Base-by-base conservation (phyloP, 1,140 invertebrate species). In the Augochlora pura region DNA sequence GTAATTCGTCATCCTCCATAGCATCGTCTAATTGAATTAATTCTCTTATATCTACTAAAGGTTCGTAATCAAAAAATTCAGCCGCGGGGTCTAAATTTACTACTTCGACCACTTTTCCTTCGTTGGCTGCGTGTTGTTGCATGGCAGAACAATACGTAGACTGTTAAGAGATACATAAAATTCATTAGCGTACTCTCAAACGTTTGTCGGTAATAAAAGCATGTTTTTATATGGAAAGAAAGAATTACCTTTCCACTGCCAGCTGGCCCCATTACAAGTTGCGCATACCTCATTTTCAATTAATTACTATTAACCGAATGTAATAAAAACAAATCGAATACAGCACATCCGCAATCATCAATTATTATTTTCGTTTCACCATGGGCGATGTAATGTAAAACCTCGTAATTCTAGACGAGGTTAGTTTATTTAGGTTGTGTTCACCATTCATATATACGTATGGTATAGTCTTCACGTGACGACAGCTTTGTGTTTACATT, bases 61-160 rank as follows among this genome's bases (percentile, higher is more conserved):
- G 96, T 74, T 96, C 94, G 91, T 99, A 99, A 86, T 97, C 95
- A 94, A 99, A 99, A 90, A 97, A 94, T 91, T 99, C 99, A 21
- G 98, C 98, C 5, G 99, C 99, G 59, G 99, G 99, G 94, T 99
- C 99, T 57, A 99, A 94, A 94, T 99, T 99, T 0, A 99, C 96
- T 12, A 99, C 96, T 81, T 98, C 95, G 32, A 99, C 94, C 2
- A 94, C 93, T 88, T 98, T 94, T 78, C 95, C 96, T 7, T 95
- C 91, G 82, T 96, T 95, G 80, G 95, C 94, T 67, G 96, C 97
- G 93, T 99, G 97, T 91, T 96, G 96, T 79, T 97, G 96, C 89
- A 99, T 95, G 16, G 96, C 95, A 64, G 95, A 96, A 91, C 99
- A 99, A 90, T 99, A 99, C 1, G 98, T 99, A 0, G 98, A 99